phyloP scores from a whole-genome alignment of 2,797 vertebrate species.

The Mus caroli region DNA sequence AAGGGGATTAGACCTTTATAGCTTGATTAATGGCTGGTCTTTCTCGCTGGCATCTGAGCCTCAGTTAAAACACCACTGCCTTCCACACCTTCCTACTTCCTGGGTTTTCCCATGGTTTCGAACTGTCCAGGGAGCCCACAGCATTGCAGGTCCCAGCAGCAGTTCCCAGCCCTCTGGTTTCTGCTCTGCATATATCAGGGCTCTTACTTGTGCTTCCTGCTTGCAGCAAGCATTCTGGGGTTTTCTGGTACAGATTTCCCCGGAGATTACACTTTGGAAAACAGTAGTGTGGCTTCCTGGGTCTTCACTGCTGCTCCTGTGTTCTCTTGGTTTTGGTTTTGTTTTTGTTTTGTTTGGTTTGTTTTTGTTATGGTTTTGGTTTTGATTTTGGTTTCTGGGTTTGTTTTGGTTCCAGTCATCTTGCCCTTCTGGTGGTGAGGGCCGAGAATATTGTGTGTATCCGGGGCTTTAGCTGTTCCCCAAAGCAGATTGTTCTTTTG shows the following conservation, averaged over 20 bases:
- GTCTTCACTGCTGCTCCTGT: neutral
- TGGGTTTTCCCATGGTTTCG: constrained; percentile 24
- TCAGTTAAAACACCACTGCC: constrained; percentile 2
- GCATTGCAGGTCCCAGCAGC: too few relatives aligned
- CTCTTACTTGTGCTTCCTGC: neutral
- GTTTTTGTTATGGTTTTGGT: neutral
- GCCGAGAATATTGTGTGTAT: neutral
- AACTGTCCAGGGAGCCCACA: neutral
- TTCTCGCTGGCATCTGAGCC: constrained; percentile 57
- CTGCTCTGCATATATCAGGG: neutral
- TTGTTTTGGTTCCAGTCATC: neutral
- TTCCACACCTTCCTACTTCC: constrained; percentile 25
- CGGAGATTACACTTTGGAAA: neutral
- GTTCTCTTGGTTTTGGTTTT: neutral
- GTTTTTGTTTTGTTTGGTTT: too few relatives aligned
- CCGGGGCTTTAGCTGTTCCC: neutral
- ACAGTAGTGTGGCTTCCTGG: neutral
- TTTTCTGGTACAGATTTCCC: neutral
- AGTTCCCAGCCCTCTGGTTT: neutral
- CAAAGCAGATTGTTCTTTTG: neutral
- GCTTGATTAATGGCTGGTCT: constrained; percentile 65
- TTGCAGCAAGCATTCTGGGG: neutral
- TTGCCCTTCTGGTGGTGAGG: neutral
- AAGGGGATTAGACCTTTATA: constrained; percentile 60
- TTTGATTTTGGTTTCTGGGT: too few relatives aligned